Evolutionary conservation across 2,888 invertebrate genomes (phyloP).

Genomic region (Oscheius onirici): DNA sequence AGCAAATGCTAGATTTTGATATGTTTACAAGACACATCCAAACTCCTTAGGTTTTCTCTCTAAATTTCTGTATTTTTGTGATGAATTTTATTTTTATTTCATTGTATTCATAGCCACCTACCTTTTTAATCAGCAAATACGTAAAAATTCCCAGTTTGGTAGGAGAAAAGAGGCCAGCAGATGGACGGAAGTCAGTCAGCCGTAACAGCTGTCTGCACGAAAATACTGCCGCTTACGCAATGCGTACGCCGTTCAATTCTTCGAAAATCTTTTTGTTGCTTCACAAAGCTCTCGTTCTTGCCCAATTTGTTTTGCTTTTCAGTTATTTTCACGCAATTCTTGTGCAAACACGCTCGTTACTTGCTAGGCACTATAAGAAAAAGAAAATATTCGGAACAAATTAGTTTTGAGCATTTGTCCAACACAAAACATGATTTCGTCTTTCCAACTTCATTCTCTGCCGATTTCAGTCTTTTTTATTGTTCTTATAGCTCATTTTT

Average conservation of each 20-base stretch:
- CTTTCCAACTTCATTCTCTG: too few relatives aligned
- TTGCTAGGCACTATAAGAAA: too few relatives aligned
- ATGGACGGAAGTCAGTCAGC: conserved; percentile 1
- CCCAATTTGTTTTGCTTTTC: neutral
- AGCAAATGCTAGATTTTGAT: neutral
- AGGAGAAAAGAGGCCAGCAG: neutral
- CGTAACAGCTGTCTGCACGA: neutral
- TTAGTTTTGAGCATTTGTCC: too few relatives aligned
- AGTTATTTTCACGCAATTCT: neutral
- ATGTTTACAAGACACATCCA: too few relatives aligned
- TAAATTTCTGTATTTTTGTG: too few relatives aligned
- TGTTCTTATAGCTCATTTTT: too few relatives aligned
- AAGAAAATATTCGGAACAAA: too few relatives aligned
- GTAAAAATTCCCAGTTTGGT: neutral
- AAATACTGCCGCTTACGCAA: neutral
- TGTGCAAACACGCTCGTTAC: neutral
- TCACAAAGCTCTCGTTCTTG: neutral
- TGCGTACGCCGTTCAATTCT: neutral
- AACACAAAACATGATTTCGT: too few relatives aligned
- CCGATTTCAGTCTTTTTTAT: too few relatives aligned
- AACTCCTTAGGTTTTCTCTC: neutral
- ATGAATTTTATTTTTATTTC: neutral
- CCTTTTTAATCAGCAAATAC: neutral
- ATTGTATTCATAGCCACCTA: neutral
- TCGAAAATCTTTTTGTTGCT: too few relatives aligned